Conservation (phyloP, 2,797 vertebrate genomes). For the Allobates femoralis region DNA sequence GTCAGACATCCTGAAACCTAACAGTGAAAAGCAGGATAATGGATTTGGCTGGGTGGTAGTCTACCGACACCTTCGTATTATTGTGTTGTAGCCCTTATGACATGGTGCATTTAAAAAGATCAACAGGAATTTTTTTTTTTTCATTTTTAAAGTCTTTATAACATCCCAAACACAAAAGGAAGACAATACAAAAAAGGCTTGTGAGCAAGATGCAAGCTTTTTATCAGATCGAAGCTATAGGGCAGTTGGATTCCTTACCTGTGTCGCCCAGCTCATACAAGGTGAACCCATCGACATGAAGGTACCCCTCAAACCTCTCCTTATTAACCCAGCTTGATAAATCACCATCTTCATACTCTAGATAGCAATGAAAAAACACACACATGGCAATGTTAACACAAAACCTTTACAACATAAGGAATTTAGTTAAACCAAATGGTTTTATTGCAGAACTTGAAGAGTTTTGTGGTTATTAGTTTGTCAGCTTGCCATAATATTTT, state of each 20-base stretch:
- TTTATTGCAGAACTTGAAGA: not conserved
- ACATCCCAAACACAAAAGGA: not conserved
- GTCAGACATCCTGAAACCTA: no score
- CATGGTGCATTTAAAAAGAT: no score
- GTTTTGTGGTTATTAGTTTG: no score
- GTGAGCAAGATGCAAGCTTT: no score
- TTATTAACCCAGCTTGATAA: constrained; percentile 93
- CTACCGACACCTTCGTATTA: no score
- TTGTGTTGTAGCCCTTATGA: no score
- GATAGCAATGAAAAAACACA: constrained; percentile 21
- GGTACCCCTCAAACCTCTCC: constrained; percentile 94
- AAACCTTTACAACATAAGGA: not conserved
- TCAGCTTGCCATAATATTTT: no score
- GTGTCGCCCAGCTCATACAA: constrained; percentile 97
- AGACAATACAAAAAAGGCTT: not conserved
- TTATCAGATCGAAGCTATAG: not conserved
- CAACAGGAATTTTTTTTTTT: not conserved
- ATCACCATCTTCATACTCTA: constrained; percentile 94
- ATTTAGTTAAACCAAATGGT: not conserved
- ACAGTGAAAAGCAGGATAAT: no score
- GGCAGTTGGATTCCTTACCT: constrained; percentile 75
- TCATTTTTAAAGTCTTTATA: not conserved
- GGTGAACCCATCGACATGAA: constrained; percentile 91
- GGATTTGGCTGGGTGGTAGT: no score
- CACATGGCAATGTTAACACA: not conserved